Evolutionary conservation across 2,888 invertebrate species (phyloP).

Genomic region (Nemotelus pantherinus): DNA sequence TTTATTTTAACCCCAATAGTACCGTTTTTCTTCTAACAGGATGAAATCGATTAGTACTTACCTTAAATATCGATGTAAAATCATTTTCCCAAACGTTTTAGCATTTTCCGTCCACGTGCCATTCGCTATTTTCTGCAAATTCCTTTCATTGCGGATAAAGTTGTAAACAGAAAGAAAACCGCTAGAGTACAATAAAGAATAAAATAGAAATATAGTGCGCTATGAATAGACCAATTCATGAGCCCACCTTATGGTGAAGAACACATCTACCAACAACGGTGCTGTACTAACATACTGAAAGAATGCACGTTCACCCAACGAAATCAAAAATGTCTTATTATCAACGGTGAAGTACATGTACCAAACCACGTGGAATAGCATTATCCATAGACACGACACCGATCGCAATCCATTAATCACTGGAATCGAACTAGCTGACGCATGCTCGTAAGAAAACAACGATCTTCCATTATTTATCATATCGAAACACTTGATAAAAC

Average conservation of each 20-base stretch:
- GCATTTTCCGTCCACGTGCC: constrained; percentile 57
- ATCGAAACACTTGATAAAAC: constrained; percentile 61
- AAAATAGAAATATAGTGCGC: background rate
- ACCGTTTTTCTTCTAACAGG: background rate
- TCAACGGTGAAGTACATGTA: constrained; percentile 64
- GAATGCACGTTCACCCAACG: constrained; percentile 61
- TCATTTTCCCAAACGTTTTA: constrained; percentile 54
- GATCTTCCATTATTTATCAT: constrained; percentile 57
- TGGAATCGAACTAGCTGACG: constrained; percentile 58
- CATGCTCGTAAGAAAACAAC: constrained; percentile 57
- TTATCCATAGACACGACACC: constrained; percentile 63
- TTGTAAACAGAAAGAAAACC: constrained; percentile 63
- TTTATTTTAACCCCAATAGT: background rate
- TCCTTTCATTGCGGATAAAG: constrained; percentile 59
- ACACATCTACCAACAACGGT: constrained; percentile 63
- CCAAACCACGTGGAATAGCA: constrained; percentile 64
- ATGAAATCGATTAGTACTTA: constrained; percentile 46
- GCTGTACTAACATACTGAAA: constrained; percentile 64
- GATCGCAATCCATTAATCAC: constrained; percentile 63
- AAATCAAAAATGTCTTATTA: constrained; percentile 62
- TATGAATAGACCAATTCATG: background rate
- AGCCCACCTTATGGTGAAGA: constrained; percentile 62
- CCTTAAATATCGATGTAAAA: constrained; percentile 58
- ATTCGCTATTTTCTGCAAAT: constrained; percentile 57
- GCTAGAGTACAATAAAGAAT: constrained; percentile 53